Conservation (phyloP, 1,140 invertebrate genomes). For the Cotesia glomerata region DNA sequence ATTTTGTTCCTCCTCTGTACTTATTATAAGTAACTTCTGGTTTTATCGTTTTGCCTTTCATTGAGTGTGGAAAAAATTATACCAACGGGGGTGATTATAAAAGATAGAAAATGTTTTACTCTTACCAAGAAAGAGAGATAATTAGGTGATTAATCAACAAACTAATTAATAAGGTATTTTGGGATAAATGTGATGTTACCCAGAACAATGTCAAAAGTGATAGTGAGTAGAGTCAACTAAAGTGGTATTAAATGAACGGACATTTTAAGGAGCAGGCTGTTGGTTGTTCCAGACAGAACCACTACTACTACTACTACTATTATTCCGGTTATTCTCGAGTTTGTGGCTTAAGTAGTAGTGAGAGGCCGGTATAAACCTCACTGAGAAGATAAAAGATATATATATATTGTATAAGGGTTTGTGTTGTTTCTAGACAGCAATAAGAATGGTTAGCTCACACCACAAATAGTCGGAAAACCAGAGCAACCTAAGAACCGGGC, state of each 20-base stretch:
- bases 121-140: too few relatives aligned
- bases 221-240: not conserved
- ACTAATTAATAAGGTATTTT: too few relatives aligned
- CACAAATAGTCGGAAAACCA: conserved; percentile 6
- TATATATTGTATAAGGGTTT: not conserved
- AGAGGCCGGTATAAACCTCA: too few relatives aligned
- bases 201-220: not conserved
- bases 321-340: not conserved
- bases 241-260: conserved; percentile 6
- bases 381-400: too few relatives aligned
- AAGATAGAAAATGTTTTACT: too few relatives aligned
- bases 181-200: too few relatives aligned
- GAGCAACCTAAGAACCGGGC: not conserved
- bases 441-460: conserved; percentile 7
- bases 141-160: too few relatives aligned
- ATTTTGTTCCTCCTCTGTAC: not conserved
- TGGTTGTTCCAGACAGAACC: too few relatives aligned
- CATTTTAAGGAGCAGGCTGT: not conserved
- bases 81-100: too few relatives aligned
- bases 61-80: not conserved
- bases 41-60: not conserved
- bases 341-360: not conserved
- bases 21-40: not conserved
- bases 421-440: conserved; percentile 21
- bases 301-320: too few relatives aligned